Conservation (phyloP, 53 echinoderm and acorn worm genomes). For the Arbacia lixula region DNA sequence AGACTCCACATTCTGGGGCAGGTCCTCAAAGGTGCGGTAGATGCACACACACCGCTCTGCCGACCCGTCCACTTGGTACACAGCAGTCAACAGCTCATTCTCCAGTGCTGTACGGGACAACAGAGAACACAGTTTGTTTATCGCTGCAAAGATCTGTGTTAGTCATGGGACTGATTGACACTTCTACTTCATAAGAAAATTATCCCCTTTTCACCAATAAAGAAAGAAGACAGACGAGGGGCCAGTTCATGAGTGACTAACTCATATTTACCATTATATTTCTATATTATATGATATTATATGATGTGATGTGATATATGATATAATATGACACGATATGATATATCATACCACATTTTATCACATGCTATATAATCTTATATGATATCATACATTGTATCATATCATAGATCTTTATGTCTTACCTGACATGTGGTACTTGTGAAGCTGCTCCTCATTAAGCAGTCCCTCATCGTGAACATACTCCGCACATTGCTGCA, state of each 20-base stretch:
- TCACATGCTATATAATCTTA: too few species aligned
- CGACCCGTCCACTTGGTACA: constrained; percentile 74
- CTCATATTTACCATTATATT: background rate
- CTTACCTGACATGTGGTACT: constrained; percentile 99
- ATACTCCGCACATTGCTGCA: constrained; percentile 98
- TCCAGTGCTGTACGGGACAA: constrained; percentile 78
- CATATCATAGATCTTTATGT: too few species aligned
- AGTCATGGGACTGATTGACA: background rate
- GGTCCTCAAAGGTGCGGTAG: constrained; percentile 88
- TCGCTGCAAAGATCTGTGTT: too few species aligned
- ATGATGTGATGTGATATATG: too few species aligned
- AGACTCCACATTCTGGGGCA: constrained; percentile 94
- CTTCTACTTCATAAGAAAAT: background rate
- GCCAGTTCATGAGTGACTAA: background rate
- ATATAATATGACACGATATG: too few species aligned
- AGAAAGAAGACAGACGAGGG: background rate
- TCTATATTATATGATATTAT: too few species aligned
- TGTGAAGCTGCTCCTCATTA: constrained; percentile 96
- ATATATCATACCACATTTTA: too few species aligned
- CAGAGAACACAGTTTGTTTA: too few species aligned
- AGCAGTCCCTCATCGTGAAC: constrained; percentile 95
- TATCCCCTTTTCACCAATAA: background rate
- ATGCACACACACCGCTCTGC: constrained; percentile 85
- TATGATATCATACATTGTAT: too few species aligned
- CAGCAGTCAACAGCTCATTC: constrained; percentile 82